phyloP scores from a whole-genome alignment of 2,888 invertebrate genomes.

The Melanostoma mellinum region DNA sequence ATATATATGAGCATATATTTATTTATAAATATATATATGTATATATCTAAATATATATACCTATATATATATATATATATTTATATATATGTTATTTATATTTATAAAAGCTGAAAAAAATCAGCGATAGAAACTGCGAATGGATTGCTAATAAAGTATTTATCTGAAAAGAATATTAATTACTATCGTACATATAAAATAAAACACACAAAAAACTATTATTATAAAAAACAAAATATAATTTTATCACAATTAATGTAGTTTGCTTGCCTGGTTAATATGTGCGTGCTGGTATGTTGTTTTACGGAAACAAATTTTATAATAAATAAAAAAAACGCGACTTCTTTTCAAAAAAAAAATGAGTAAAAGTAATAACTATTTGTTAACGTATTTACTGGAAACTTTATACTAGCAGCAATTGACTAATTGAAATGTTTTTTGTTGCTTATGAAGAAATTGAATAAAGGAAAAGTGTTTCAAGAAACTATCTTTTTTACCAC shows the following conservation, averaged over 20 bases:
- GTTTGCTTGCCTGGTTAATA: conserved; percentile 71
- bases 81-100: conserved; percentile 25
- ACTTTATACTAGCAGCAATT: too few relatives aligned
- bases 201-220: conserved; percentile 32
- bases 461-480: conserved; percentile 5
- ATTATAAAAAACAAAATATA: conserved; percentile 32
- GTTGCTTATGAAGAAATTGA: conserved; percentile 18
- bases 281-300: conserved; percentile 69
- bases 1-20: background rate
- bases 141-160: conserved; percentile 30
- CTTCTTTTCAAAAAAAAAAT: conserved; percentile 18
- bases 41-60: conserved; percentile 6
- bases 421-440: background rate
- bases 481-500: background rate
- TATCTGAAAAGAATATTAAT: conserved; percentile 44
- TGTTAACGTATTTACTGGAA: conserved; percentile 15
- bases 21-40: background rate
- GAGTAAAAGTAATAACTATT: conserved; percentile 18
- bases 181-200: conserved; percentile 41
- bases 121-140: conserved; percentile 46
- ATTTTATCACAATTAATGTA: conserved; percentile 62
- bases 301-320: conserved; percentile 32
- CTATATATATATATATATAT: background rate
- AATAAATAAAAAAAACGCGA: conserved; percentile 12
- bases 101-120: conserved; percentile 49